Base-by-base conservation (phyloP, 2,797 vertebrate genomes). In the Gastrophryne carolinensis region DNA sequence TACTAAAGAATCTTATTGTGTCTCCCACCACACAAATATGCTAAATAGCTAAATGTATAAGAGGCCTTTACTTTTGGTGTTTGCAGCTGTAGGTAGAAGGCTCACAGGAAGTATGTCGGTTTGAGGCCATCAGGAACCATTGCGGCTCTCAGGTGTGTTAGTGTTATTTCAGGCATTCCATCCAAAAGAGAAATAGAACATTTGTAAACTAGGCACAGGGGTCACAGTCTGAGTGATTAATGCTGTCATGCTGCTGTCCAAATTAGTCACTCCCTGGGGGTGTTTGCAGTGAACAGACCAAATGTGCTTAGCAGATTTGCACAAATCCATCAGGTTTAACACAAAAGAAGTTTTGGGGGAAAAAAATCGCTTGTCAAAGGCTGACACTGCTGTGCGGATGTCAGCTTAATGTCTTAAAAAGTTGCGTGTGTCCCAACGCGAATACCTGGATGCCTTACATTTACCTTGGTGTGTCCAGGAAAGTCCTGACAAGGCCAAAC, bases 241-340 rank as follows among this genome's bases (percentile, higher is more conserved):
- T 87, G 81, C 86, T 82, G 84, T 88, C 87, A 87, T 87, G 85
- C 81, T 86, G 84, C 85, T 83, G 86, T 82, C 82, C 84, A 84
- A 82, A 57, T 79, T 81, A 80, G 75, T 82, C 67, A 75, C 70
- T 66, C 79, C 86, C 86, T 37, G 54, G 62, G 81, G 84, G 84
- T 82, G 80, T 24, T 73, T 82, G 53, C 73, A 78, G 65, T 74
- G 65, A 0, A 21, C 72, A 77, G 71, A 74, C 84, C 79, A 81
- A 71, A 52, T 86, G 57, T 71, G 34, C 82, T 63, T 78, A 81
- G 56, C 74, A 80, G 75, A 72, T 67, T 68, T 60, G 8, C 17
- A 66, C 53, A 78, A 72, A 72, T 71, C 67, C 60, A 60, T 23
- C 12, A 52, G 41, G 29, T 64, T 78, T 30, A 49, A 26, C 30